Evolutionary conservation across 2,113 vertebrate species (phyloP).

Genomic region (Pyxicephalus adspersus): DNA sequence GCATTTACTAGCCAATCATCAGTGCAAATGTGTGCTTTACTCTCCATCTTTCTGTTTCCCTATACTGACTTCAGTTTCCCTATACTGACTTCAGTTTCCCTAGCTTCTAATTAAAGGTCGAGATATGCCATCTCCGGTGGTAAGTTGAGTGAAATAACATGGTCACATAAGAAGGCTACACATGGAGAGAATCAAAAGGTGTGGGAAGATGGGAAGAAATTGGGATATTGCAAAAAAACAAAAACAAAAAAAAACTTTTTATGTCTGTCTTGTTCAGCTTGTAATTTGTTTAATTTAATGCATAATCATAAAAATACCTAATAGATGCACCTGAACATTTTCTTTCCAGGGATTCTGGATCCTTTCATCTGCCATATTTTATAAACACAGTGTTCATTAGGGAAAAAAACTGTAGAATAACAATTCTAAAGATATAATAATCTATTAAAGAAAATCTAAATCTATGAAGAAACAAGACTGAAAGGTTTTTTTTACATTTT

Average conservation of each 20-base stretch:
- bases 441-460: too few relatives aligned
- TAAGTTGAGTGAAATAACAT: slow-evolving; percentile 27
- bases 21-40: slow-evolving; percentile 18
- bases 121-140: slow-evolving; percentile 40
- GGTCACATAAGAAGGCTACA: slow-evolving; percentile 13
- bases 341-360: neutral
- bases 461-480: too few relatives aligned
- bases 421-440: too few relatives aligned
- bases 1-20: slow-evolving; percentile 34
- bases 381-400: neutral
- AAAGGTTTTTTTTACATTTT: too few relatives aligned
- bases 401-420: too few relatives aligned
- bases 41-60: neutral
- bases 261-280: neutral
- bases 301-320: neutral
- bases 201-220: slow-evolving; percentile 15
- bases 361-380: neutral
- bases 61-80: too few relatives aligned
- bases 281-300: neutral
- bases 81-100: slow-evolving; percentile 8
- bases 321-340: neutral
- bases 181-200: slow-evolving; percentile 21
- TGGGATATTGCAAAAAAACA: neutral
- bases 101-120: slow-evolving; percentile 33
- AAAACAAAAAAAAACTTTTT: neutral